Evolutionary conservation across 2,797 vertebrate genomes (phyloP).

Genomic region (Mallotus villosus): DNA sequence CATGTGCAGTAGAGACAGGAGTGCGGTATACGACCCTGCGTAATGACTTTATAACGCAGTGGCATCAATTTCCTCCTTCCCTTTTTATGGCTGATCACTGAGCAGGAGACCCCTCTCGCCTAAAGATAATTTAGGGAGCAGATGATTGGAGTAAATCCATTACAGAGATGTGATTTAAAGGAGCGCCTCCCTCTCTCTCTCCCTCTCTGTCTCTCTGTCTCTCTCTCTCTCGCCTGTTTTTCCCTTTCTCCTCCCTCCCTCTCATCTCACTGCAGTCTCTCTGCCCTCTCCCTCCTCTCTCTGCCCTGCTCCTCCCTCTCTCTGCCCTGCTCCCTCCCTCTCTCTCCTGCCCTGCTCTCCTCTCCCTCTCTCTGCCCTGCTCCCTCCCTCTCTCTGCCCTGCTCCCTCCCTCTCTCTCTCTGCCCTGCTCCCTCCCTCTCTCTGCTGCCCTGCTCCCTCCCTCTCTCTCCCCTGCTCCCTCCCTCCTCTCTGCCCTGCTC

Average conservation of each 20-base stretch:
- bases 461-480: too few species aligned
- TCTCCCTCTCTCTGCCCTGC: too few species aligned
- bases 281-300: too few species aligned
- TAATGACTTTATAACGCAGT: slow-evolving; percentile 40
- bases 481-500: too few species aligned
- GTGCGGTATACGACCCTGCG: slow-evolving; percentile 1
- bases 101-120: background rate
- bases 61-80: slow-evolving; percentile 19
- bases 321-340: background rate
- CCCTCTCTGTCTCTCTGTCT: slow-evolving; percentile 15
- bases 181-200: slow-evolving; percentile 21
- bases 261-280: slow-evolving; percentile 8
- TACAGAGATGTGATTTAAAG: slow-evolving; percentile 46
- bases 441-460: too few species aligned
- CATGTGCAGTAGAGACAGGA: background rate
- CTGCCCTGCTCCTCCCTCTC: background rate
- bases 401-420: too few species aligned
- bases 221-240: slow-evolving; percentile 1
- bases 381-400: too few species aligned
- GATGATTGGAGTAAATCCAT: slow-evolving; percentile 50
- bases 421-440: background rate
- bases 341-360: background rate
- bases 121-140: slow-evolving; percentile 42
- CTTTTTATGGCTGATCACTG: slow-evolving; percentile 21
- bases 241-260: background rate